A percentile compares a stretch with the other conserved stretches of the same genome.
These are phyloP conservation scores for Drosophila teissieri DNA, from an alignment of 1,140 invertebrate species.

Conservation along the genomic window DNA sequence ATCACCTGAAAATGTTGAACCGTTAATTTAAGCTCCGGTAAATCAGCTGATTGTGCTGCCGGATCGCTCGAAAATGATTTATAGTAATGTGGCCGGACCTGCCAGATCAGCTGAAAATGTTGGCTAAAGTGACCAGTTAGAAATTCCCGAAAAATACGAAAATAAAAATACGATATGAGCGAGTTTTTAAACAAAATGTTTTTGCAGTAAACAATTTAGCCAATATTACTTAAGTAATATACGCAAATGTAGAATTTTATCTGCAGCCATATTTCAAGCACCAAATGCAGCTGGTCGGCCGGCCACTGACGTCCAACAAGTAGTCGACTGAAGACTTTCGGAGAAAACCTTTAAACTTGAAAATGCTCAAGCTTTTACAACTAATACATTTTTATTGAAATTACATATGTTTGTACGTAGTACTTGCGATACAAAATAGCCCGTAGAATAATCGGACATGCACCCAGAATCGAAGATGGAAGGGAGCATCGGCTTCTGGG, in stretches of 20 bases:
- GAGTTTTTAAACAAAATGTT: no score
- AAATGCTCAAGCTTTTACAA: not conserved
- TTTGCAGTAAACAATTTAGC: no score
- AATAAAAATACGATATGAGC: no score
- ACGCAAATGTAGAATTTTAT: no score
- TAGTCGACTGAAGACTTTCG: not conserved
- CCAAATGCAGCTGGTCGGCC: no score
- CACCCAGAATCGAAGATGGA: not conserved
- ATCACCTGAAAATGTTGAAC: not conserved
- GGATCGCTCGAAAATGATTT: not conserved
- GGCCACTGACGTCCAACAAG: not conserved
- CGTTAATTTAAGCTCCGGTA: not conserved
- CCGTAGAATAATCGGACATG: not conserved
- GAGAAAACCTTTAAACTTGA: not conserved
- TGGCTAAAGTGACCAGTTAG: no score
- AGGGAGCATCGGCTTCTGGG: not conserved
- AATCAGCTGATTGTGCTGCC: not conserved
- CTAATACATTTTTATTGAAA: not conserved
- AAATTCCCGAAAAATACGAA: no score
- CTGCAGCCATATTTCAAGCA: no score
- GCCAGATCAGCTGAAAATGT: no score
- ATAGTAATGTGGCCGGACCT: no score
- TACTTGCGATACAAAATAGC: not conserved
- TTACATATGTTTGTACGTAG: not conserved
- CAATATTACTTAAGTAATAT: no score